Evolutionary conservation across 2,888 invertebrate species (phyloP).

Genomic region (Gymnoscelis rufifasciata): DNA sequence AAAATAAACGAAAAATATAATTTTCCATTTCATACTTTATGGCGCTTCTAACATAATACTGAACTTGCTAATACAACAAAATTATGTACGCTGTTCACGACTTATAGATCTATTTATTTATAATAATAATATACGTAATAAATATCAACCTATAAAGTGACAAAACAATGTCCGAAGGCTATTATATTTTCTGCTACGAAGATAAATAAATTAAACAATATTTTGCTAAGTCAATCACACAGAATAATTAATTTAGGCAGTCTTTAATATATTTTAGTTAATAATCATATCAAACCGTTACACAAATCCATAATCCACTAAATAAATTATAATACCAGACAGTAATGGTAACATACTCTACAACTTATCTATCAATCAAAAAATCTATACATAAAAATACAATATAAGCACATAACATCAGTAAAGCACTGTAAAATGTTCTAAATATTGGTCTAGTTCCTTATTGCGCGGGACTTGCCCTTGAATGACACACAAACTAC

Average conservation of each 20-base stretch:
- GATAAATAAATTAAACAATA: constrained; percentile 45
- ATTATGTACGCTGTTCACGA: constrained; percentile 63
- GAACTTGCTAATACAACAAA: constrained; percentile 76
- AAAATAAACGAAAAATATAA: constrained; percentile 56
- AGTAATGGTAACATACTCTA: constrained; percentile 72
- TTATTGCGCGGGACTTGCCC: constrained; percentile 66
- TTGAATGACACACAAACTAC: constrained; percentile 46
- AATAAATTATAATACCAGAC: constrained; percentile 70
- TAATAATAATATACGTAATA: constrained; percentile 25
- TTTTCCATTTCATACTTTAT: constrained; percentile 72
- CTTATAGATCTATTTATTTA: constrained; percentile 16
- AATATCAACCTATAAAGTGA: constrained; percentile 41
- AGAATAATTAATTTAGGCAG: constrained; percentile 77
- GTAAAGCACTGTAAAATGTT: constrained; percentile 73
- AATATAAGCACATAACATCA: constrained; percentile 67
- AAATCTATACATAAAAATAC: constrained; percentile 57
- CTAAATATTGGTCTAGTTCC: constrained; percentile 77
- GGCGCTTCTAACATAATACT: constrained; percentile 76
- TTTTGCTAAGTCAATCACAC: constrained; percentile 60
- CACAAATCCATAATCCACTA: constrained; percentile 59
- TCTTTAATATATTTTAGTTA: constrained; percentile 73
- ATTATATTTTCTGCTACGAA: constrained; percentile 26
- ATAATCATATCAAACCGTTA: constrained; percentile 61
- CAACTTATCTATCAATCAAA: constrained; percentile 62
- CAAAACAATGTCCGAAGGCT: constrained; percentile 33